Evolutionary conservation across 2,797 vertebrate species (phyloP), one percentile per base, ranked within the genome.

Genomic region (Cyclura pinguis): DNA sequence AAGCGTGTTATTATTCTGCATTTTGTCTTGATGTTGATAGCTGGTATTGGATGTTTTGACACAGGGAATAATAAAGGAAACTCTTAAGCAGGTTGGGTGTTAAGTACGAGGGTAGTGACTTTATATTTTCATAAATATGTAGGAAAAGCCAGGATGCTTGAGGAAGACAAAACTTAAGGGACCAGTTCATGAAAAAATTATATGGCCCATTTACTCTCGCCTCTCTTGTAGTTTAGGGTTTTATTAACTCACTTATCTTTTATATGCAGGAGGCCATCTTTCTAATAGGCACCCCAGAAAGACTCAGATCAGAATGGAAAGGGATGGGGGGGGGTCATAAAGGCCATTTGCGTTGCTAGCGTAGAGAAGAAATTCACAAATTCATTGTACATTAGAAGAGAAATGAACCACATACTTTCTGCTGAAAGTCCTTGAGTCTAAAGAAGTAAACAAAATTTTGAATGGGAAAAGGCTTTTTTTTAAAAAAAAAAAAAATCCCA

Each of bases 91-190:
- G 84, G 24, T 87, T 93, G 90, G 84, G 74, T 89, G 84, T 93
- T 88, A 92, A 90, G 77, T 85, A 87, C 91, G 3, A 13, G 92
- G 85, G 18, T 92, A 84, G 13, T 18, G 55, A 55, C 92, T 88
- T 93, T 84, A 27, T 85, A 93, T 94, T 95, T 96, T 94, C 93
- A 93, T 94, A 96, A 95, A 95, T 93, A 95, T 88, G 90, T 89
- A 95, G 93, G 47, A 94, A 93, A 94, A 88, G 57, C 88, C 89
- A 85, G 27, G 80, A 93, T 72, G 94, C 81, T 91, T 95, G 89
- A 84, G 93, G 88, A 95, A 96, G 95, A 94, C 88, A 93, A 94
- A 96, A 96, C 94, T 93, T 95, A 95, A 95, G 92, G 92, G 93
- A 92, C 77, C 85, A 47, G 82, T 94, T 96, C 92, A 92, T 95